Evolutionary conservation across 2,888 invertebrate genomes (phyloP).

Genomic region (Drosophila mercatorum): DNA sequence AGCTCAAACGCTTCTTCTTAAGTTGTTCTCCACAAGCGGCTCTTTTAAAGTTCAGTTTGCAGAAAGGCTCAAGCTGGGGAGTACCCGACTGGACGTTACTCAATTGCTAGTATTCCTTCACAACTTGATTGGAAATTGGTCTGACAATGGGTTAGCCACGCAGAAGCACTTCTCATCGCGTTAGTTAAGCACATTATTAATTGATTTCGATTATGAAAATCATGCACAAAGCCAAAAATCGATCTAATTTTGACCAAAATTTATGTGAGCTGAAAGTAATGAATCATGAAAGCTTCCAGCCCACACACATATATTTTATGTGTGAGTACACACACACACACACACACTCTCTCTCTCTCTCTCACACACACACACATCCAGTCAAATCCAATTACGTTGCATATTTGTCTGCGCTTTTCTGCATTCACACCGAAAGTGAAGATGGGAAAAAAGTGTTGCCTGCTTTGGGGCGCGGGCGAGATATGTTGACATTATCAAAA

Average conservation of each 20-base stretch:
- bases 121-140: too few species aligned
- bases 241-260: background rate
- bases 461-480: constrained; percentile 45
- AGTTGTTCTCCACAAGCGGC: background rate
- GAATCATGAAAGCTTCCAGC: background rate
- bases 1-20: background rate
- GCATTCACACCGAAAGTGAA: constrained; percentile 30
- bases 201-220: background rate
- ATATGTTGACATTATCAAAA: constrained; percentile 54
- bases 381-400: constrained; percentile 58
- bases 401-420: constrained; percentile 49
- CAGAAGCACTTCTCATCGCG: too few species aligned
- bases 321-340: background rate
- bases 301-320: background rate
- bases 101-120: too few species aligned
- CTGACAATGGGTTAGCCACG: too few species aligned
- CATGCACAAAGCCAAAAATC: background rate
- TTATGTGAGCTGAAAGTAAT: background rate
- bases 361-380: constrained; percentile 14
- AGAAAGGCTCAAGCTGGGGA: too few species aligned
- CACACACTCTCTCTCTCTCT: background rate
- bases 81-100: too few species aligned
- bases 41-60: too few species aligned
- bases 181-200: too few species aligned
- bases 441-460: constrained; percentile 42